Base-by-base conservation (phyloP, 53 echinoderm and acorn worm genomes). In the Echinometra lucunter region DNA sequence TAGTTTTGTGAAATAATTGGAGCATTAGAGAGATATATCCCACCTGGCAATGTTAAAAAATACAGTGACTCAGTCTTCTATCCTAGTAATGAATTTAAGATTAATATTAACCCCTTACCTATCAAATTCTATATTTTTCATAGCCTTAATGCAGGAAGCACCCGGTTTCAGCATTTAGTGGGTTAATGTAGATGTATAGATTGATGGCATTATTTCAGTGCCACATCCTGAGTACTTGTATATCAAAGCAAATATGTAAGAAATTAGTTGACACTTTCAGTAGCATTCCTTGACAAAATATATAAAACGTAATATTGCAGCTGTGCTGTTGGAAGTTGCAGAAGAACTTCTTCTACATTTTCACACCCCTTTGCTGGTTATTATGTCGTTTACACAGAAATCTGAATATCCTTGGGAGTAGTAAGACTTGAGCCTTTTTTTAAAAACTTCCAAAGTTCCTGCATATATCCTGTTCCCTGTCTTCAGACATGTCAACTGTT, bases 401-500 rank as follows among this genome's bases (percentile, higher is more conserved):
- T 40, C 78, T 78, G 19, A 40, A 16, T 42, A 42, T 42, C 78
- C 78, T 78, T 78, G 21, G 23, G 23, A 63, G 16, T 21, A 63
- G 8, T 13, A 53, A 53, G 0, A 21, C 83, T 47, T 45, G 45
- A 44, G 47, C 83, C 9, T 16, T 88, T 88, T 55, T 34, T 45
- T 47, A 10, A n/a, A 47, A 88, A 53, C 55, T 85, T 0, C 28
- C 2, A 37, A 89, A 60, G 58, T 58, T 89, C 57, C 21, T 89
- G 4, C 88, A 47, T 57, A n/a, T n/a, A 55, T 88, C 56, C 56
- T 88, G 89, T 89, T 58, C 85, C 45, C 85, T 11, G 13, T 28
- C 49, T 85, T 10, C 28, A 85, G 85, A 85, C 45, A 37, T 58
- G 89, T 58, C 89, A 89, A 32, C 89, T 89, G 58, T 60, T 38